Conservation (phyloP, 2,888 invertebrate species). For the Boloria selene region DNA sequence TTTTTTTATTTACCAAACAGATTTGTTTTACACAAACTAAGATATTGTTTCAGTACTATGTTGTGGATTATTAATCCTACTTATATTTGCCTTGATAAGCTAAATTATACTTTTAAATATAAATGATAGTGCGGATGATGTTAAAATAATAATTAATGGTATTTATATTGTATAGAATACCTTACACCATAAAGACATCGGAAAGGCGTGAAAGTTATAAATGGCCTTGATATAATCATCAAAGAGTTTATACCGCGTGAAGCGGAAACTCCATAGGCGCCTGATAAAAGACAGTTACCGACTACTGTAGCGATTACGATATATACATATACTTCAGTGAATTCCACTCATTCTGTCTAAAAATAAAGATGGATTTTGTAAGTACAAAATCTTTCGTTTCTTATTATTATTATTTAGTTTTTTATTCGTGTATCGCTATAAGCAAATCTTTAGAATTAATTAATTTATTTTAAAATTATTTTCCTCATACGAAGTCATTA, state of each 20-base stretch:
- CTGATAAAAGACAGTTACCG: slow-evolving; percentile 28
- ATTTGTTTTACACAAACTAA: too few species aligned
- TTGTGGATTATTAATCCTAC: too few species aligned
- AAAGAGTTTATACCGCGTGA: slow-evolving; percentile 35
- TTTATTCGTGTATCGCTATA: too few species aligned
- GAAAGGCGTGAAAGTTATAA: slow-evolving; percentile 28
- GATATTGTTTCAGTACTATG: too few species aligned
- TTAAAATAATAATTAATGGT: background rate
- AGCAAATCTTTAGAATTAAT: too few species aligned
- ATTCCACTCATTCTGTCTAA: slow-evolving; percentile 1
- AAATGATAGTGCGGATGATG: background rate
- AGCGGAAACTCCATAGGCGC: slow-evolving; percentile 34
- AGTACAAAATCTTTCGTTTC: too few species aligned
- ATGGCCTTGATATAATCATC: slow-evolving; percentile 35
- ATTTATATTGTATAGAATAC: slow-evolving; percentile 15
- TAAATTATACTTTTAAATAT: too few species aligned
- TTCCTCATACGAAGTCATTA: too few species aligned
- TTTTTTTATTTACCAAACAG: too few species aligned
- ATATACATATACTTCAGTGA: slow-evolving; percentile 27
- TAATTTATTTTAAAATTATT: too few species aligned
- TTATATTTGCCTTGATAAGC: too few species aligned
- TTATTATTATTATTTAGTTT: too few species aligned
- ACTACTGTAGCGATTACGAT: slow-evolving; percentile 30
- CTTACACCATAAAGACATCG: slow-evolving; percentile 16
- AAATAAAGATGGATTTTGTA: background rate